A percentile compares a stretch with the other conserved stretches of the same genome.
Conservation (phyloP, 2,888 invertebrate species). For the Antitype chi region DNA sequence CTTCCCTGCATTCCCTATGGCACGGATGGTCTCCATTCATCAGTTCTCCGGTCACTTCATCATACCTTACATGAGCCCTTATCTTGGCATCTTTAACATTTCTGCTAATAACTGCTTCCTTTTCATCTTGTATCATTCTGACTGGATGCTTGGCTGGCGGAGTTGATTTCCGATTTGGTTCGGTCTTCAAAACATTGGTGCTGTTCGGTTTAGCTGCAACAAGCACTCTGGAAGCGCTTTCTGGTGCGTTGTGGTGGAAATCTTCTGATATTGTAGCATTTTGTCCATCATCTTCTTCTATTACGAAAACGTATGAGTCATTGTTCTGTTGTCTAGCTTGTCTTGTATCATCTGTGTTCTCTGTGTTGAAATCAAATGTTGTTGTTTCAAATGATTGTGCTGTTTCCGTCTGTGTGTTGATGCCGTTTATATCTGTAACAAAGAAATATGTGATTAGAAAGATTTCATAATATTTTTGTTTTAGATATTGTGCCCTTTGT, state of each 20-base stretch:
- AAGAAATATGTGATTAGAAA: slow-evolving; percentile 35
- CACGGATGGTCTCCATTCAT: slow-evolving; percentile 91
- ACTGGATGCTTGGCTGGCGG: slow-evolving; percentile 67
- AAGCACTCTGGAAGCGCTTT: slow-evolving; percentile 86
- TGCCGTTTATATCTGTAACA: slow-evolving; percentile 80
- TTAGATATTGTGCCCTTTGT: no score
- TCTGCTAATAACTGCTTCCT: slow-evolving; percentile 61
- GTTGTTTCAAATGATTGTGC: slow-evolving; percentile 63
- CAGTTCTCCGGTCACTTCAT: slow-evolving; percentile 86
- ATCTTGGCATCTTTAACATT: slow-evolving; percentile 76
- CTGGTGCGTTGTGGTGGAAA: slow-evolving; percentile 64
- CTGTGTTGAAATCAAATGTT: slow-evolving; percentile 60
- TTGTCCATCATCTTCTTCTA: slow-evolving; percentile 45
- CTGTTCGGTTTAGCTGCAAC: slow-evolving; percentile 72
- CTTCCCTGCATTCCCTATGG: slow-evolving; percentile 91
- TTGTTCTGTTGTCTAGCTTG: slow-evolving; percentile 64
- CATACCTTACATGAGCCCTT: slow-evolving; percentile 82
- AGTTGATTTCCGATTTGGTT: slow-evolving; percentile 62
- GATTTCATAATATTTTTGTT: not conserved
- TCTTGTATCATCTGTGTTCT: slow-evolving; percentile 55
- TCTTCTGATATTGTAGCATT: slow-evolving; percentile 70
- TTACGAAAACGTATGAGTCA: slow-evolving; percentile 48
- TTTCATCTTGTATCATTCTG: slow-evolving; percentile 69
- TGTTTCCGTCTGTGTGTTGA: slow-evolving; percentile 72
- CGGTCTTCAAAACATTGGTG: slow-evolving; percentile 74